Conservation (phyloP, 2,113 vertebrate genomes). For the Sprattus sprattus region DNA sequence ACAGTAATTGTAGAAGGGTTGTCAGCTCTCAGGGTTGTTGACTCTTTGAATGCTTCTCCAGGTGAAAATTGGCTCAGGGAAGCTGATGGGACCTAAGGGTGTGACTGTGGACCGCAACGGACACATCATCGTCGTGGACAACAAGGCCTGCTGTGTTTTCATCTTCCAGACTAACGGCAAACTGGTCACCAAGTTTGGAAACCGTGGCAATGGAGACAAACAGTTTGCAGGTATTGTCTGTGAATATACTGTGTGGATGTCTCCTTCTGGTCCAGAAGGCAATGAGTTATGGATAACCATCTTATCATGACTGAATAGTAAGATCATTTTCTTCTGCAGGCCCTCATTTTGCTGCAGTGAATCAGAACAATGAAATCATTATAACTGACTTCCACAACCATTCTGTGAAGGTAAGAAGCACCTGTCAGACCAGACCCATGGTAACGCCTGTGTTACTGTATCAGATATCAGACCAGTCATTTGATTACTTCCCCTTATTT, state of each 20-base stretch:
- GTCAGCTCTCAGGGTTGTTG: background rate
- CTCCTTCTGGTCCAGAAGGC: no score
- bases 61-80: conserved; percentile 94
- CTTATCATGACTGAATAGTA: background rate
- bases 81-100: conserved; percentile 97
- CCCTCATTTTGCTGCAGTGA: conserved; percentile 91
- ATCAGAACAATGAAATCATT: conserved; percentile 98
- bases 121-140: conserved; percentile 96
- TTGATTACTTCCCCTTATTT: background rate
- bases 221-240: conserved; percentile 95
- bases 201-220: conserved; percentile 92
- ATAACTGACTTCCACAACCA: conserved; percentile 98
- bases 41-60: conserved; percentile 46
- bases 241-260: conserved; percentile 53
- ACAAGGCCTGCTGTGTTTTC: conserved; percentile 95
- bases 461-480: no score
- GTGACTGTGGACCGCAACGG: conserved; percentile 94
- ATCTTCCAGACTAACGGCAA: conserved; percentile 96
- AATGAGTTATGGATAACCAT: background rate
- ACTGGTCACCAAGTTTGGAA: conserved; percentile 95
- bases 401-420: conserved; percentile 86
- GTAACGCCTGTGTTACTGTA: background rate
- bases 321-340: conserved; percentile 68
- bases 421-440: background rate
- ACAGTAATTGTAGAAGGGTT: background rate